Base-by-base conservation (phyloP, 2,888 invertebrate species). In the Netelia inedita region DNA sequence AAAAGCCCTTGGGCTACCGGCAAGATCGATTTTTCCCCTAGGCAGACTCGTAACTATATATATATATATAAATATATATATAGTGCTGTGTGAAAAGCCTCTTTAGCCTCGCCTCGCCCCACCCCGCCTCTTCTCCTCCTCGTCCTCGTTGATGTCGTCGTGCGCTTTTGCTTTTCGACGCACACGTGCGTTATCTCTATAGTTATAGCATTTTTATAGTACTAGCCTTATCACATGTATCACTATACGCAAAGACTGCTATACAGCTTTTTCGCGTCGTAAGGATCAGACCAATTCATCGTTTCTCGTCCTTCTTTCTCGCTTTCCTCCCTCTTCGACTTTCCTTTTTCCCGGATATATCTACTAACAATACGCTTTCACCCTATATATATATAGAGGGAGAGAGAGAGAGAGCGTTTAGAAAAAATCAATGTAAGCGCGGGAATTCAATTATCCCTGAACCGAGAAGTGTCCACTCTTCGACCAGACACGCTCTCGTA, bases 21-120 rank as follows among this genome's bases (percentile, higher is more conserved):
- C 50, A 86, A 88, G 88, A 91, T 91, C 91, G 91, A 92, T 92
- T 91, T 91, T 89, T 88, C 88, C 88, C 88, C 59, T n/a, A 2
- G 76, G 76, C 74, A n/a, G 71, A 46, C 50, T 57, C 19, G n/a
- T 57, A n/a, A 53, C 8, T 69, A 19, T 41, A 57, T 72, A 23
- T 66, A 35, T 68, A 46, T 46, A 46, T 46, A 46, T 19, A 35
- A 41, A 23, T 55, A 23, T 50, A 59, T 73, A 28, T 66, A 46
- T 73, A 50, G 11, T 61, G 6, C 6, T 35, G 76, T 68, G 68
- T 43, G 76, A 78, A 69, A 78, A 78, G 76, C 76, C 16, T 78
- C 76, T 78, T 59, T 78, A 68, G 76, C 76, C 59, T 69, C 59
- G 66, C 55, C 53, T 35, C 63, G 66, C 46, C 59, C 35, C n/a